These are phyloP conservation scores for Oryzaephilus surinamensis DNA, from an alignment of 1,140 invertebrate species.

Conservation along the genomic window DNA sequence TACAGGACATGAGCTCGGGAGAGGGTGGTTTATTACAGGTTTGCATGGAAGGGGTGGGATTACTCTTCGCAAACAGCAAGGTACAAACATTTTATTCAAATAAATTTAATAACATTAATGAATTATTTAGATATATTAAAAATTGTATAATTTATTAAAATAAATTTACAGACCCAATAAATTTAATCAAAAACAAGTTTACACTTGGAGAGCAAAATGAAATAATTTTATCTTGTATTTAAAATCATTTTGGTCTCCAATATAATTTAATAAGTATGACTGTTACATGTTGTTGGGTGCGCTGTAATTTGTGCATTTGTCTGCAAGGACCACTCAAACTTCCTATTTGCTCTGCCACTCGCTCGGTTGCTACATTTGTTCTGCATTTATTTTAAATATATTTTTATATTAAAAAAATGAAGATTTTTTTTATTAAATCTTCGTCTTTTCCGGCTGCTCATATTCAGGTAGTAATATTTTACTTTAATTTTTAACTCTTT, in stretches of 20 bases:
- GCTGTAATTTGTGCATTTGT: slow-evolving; percentile 36
- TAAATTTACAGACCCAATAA: not conserved
- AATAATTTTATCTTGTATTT: not conserved
- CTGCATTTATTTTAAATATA: slow-evolving; percentile 7
- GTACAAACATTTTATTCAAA: too few relatives aligned
- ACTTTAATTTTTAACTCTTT: slow-evolving; percentile 18
- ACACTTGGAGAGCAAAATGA: slow-evolving; percentile 4
- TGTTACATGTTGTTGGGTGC: slow-evolving; percentile 31
- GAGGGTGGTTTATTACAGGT: slow-evolving; percentile 97
- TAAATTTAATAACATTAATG: too few relatives aligned
- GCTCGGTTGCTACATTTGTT: slow-evolving; percentile 14
- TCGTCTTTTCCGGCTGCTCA: too few relatives aligned
- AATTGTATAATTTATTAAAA: not conserved
- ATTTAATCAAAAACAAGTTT: slow-evolving; percentile 5
- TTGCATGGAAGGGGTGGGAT: slow-evolving; percentile 96
- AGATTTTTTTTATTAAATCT: slow-evolving; percentile 4
- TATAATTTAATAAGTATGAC: slow-evolving; percentile 7
- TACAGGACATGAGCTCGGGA: slow-evolving; percentile 92
- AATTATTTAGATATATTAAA: slow-evolving; percentile 7
- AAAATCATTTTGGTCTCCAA: slow-evolving; percentile 10
- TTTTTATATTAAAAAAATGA: slow-evolving; percentile 4
- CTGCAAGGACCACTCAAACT: slow-evolving; percentile 66
- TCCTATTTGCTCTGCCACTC: slow-evolving; percentile 42
- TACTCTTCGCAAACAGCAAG: slow-evolving; percentile 98
- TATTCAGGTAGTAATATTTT: slow-evolving; percentile 19